phyloP scores from a whole-genome alignment of 2,113 vertebrate genomes.

The Mobula hypostoma region DNA sequence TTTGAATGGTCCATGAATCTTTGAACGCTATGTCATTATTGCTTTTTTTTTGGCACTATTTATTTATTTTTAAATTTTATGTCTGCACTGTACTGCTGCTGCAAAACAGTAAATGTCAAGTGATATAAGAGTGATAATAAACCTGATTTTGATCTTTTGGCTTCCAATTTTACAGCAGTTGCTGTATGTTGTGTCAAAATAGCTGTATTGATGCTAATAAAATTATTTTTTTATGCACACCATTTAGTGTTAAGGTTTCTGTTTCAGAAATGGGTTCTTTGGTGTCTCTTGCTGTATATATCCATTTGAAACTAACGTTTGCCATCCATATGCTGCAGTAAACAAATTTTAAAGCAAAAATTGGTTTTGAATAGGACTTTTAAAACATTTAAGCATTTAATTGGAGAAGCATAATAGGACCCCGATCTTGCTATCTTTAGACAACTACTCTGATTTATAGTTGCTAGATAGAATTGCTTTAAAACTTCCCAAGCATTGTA shows the following conservation, averaged over 20 bases:
- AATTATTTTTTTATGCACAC: not conserved
- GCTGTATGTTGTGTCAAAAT: not conserved
- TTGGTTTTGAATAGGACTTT: too few species aligned
- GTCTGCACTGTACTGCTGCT: too few species aligned
- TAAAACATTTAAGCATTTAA: not conserved
- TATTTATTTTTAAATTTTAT: too few species aligned
- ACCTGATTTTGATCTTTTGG: too few species aligned
- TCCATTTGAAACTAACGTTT: not conserved
- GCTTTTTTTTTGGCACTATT: too few species aligned
- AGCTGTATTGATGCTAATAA: not conserved
- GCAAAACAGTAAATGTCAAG: too few species aligned
- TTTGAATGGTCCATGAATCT: too few species aligned
- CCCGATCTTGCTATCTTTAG: not conserved
- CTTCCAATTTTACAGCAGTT: not conserved
- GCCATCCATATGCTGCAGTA: not conserved
- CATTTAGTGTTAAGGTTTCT: not conserved
- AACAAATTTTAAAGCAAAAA: not conserved
- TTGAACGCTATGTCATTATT: too few species aligned
- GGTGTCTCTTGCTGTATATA: not conserved
- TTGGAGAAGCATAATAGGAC: not conserved
- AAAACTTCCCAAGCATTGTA: not conserved
- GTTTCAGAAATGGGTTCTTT: not conserved
- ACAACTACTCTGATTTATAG: not conserved
- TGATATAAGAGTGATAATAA: too few species aligned
- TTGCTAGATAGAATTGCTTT: not conserved